These are phyloP conservation scores for Aurelia aurita complex sp. Pacific DNA, from an alignment of 30 jellyfish, hydroid and myxozoan genomes.

Conservation along the genomic window DNA sequence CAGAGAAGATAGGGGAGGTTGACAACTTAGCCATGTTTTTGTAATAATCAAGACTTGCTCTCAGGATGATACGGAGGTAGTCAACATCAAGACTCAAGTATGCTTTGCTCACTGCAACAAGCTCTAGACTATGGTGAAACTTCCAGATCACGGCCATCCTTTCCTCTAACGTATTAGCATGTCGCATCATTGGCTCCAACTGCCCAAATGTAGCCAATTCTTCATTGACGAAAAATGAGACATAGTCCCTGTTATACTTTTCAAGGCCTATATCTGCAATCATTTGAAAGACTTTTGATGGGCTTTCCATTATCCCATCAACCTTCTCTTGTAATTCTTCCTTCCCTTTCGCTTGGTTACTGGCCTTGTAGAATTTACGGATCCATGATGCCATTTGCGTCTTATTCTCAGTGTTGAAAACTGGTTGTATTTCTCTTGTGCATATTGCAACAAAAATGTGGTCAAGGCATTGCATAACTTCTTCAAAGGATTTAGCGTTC, in stretches of 20 bases:
- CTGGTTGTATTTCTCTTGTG: slow-evolving; percentile 67
- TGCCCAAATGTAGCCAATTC: slow-evolving; percentile 73
- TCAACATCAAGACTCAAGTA: slow-evolving; percentile 30
- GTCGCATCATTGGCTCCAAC: slow-evolving; percentile 40
- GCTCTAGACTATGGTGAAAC: slow-evolving; percentile 65
- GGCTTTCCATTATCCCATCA: slow-evolving; percentile 11
- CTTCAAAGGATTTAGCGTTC: slow-evolving; percentile 29
- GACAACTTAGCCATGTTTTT: background rate
- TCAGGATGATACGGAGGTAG: slow-evolving; percentile 44
- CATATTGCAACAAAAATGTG: slow-evolving; percentile 52
- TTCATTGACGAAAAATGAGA: slow-evolving; percentile 41
- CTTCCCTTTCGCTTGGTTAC: slow-evolving; percentile 18
- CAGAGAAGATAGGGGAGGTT: slow-evolving; percentile 34
- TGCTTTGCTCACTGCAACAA: slow-evolving; percentile 27
- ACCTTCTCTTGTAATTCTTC: slow-evolving; percentile 29
- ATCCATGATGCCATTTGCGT: slow-evolving; percentile 48
- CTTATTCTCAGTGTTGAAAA: slow-evolving; percentile 36
- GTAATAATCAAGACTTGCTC: slow-evolving; percentile 49
- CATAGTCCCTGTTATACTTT: slow-evolving; percentile 41
- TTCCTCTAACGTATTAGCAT: slow-evolving; percentile 9
- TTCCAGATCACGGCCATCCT: slow-evolving; percentile 42
- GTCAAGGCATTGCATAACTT: slow-evolving; percentile 13
- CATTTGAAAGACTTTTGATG: slow-evolving; percentile 24
- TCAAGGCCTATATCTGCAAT: slow-evolving; percentile 64
- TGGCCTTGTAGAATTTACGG: slow-evolving; percentile 51